Base-by-base conservation (phyloP, 2,113 vertebrate genomes). In the Bagarius yarrelli region DNA sequence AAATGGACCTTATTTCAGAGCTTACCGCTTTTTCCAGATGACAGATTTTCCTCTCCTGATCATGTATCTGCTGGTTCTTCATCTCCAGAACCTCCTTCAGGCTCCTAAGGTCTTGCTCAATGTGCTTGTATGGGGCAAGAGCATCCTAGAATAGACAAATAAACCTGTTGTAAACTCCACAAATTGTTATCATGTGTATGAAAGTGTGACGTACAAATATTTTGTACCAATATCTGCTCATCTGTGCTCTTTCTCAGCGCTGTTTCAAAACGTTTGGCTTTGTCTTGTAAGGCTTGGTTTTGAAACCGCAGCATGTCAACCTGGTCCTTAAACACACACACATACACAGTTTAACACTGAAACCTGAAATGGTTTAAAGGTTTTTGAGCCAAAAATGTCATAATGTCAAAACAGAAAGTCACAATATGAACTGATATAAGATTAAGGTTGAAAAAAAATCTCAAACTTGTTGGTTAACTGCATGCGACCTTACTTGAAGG, bases 21-120 rank as follows among this genome's bases (percentile, higher is more conserved):
- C 91, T 84, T 93, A 98, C 98, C 94, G 98, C 94, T 93, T 94
- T 98, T 87, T 98, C 95, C 84, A 99, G 89, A 69, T 98, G 95
- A 52, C 96, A 91, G 14, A 99, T 98, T 88, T 94, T 96, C 88
- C 95, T 97, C 85, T 99, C 96, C 80, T 98, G 98, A 59, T 97
- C 93, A 85, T 98, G 98, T 81, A 99, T 99, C 83, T 97, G 96
- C 81, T 95, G 94, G 88, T 97, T 99, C 90, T 98, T 99, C 96
- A 99, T 96, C 88, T 98, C 96, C 44, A 99, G 89, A 47, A 99
- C 94, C 60, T 98, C 95, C 85, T 95, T 97, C 83, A 99, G 89
- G 82, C 98, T 99, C 87, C 92, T 95, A 88, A 98, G 91, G 63
- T 99, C 97, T 87, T 98, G 92, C 83, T 98, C 96, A 81, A 99